Percentiles rank a stretch among this genome's conserved stretches.
phyloP scores from a whole-genome alignment of 2,113 vertebrate species.

The Myocastor coypus region DNA sequence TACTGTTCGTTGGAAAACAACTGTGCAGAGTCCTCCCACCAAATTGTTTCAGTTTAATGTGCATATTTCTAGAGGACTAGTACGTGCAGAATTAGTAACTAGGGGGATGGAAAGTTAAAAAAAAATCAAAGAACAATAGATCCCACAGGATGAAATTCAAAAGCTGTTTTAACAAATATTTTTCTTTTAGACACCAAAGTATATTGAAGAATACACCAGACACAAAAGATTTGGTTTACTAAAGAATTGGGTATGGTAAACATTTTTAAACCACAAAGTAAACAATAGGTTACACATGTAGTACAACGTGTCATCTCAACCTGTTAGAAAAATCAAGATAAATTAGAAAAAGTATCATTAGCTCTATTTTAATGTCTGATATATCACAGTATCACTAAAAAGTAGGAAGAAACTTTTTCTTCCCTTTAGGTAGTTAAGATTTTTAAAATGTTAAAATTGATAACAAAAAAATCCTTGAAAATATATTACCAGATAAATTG shows the following conservation, averaged over 20 bases:
- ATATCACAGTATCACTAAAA: constrained; percentile 81
- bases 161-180: constrained; percentile 79
- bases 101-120: constrained; percentile 81
- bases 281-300: constrained; percentile 56
- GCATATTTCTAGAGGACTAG: constrained; percentile 32
- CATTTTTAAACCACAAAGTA: constrained; percentile 68
- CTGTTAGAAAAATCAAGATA: not conserved
- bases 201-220: constrained; percentile 10
- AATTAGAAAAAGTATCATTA: constrained; percentile 70
- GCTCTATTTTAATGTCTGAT: constrained; percentile 81
- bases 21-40: no score
- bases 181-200: constrained; percentile 74
- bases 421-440: constrained; percentile 82
- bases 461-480: constrained; percentile 84
- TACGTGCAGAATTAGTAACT: constrained; percentile 82
- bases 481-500: constrained; percentile 86
- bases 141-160: constrained; percentile 81
- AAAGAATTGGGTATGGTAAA: constrained; percentile 62
- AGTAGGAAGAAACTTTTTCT: constrained; percentile 71
- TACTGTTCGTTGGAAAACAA: no score
- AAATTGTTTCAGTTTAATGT: not conserved
- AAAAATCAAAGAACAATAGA: constrained; percentile 54
- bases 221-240: not conserved
- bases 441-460: constrained; percentile 67
- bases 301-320: not conserved